These are phyloP conservation scores for Alloplasta piceator DNA, from an alignment of 2,888 invertebrate genomes.

Conservation along the genomic window DNA sequence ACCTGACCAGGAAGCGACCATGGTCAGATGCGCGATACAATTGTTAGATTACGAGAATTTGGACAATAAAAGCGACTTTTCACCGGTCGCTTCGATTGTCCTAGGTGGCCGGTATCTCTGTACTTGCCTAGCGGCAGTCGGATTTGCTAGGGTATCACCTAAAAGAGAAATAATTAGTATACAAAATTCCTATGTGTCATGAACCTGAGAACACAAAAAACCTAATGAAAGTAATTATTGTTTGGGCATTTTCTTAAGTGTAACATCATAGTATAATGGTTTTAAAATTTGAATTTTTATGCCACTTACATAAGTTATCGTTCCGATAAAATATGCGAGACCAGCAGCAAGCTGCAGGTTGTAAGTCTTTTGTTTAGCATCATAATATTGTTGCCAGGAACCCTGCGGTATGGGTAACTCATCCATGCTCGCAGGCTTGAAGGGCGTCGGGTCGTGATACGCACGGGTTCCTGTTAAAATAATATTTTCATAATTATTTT, in stretches of 20 bases:
- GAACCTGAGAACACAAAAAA: too few species aligned
- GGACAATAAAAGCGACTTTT: too few species aligned
- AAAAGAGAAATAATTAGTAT: neutral
- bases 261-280: too few species aligned
- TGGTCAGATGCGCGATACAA: too few species aligned
- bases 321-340: constrained; percentile 78
- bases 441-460: constrained; percentile 60
- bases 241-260: too few species aligned
- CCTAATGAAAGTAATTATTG: neutral
- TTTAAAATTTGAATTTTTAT: neutral
- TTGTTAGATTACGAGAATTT: too few species aligned
- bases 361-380: constrained; percentile 88
- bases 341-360: constrained; percentile 88
- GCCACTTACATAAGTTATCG: constrained; percentile 84
- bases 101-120: too few species aligned
- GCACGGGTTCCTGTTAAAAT: constrained; percentile 67
- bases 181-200: neutral
- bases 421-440: constrained; percentile 86
- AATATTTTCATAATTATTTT: too few species aligned
- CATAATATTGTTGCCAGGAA: constrained; percentile 89
- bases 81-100: too few species aligned
- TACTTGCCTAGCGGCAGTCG: too few species aligned
- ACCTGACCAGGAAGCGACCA: too few species aligned
- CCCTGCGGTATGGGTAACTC: constrained; percentile 91
- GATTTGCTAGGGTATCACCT: neutral